phyloP scores from a whole-genome alignment of 2,113 vertebrate genomes.

The Gymnorhina tibicen region DNA sequence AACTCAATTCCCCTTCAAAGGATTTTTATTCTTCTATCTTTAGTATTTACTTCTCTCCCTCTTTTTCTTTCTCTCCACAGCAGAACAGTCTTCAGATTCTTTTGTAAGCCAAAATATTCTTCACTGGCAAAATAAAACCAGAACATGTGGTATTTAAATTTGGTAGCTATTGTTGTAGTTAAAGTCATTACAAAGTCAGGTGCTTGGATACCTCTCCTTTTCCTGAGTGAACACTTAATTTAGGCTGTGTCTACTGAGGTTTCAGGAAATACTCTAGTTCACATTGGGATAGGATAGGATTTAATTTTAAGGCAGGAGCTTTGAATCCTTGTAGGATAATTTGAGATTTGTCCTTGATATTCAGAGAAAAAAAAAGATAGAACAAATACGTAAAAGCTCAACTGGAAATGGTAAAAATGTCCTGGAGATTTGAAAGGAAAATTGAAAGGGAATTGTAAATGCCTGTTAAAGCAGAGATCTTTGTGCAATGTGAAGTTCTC shows the following conservation, averaged over 20 bases:
- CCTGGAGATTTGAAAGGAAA: background rate
- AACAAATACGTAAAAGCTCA: background rate
- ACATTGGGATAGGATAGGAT: background rate
- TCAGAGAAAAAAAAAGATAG: background rate
- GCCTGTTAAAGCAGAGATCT: background rate
- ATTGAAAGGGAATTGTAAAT: background rate
- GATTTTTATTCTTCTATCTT: slow-evolving; percentile 44
- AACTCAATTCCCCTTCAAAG: slow-evolving; percentile 41
- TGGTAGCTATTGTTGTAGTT: background rate
- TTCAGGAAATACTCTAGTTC: background rate
- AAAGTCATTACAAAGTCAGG: background rate
- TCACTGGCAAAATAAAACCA: background rate
- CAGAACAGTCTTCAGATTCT: background rate
- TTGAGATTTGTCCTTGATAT: background rate
- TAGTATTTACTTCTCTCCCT: slow-evolving; percentile 10
- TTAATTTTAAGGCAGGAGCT: background rate
- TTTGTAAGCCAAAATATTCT: background rate
- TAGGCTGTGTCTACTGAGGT: background rate
- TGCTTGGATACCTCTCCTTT: background rate
- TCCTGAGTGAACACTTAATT: background rate
- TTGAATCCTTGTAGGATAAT: background rate
- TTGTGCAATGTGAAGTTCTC: background rate
- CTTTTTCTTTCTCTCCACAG: background rate
- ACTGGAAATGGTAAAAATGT: background rate
- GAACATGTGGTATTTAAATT: background rate